These are phyloP conservation scores for Callyntrura sp. DNA, from an alignment of 2,888 invertebrate genomes.

Conservation along the genomic window DNA sequence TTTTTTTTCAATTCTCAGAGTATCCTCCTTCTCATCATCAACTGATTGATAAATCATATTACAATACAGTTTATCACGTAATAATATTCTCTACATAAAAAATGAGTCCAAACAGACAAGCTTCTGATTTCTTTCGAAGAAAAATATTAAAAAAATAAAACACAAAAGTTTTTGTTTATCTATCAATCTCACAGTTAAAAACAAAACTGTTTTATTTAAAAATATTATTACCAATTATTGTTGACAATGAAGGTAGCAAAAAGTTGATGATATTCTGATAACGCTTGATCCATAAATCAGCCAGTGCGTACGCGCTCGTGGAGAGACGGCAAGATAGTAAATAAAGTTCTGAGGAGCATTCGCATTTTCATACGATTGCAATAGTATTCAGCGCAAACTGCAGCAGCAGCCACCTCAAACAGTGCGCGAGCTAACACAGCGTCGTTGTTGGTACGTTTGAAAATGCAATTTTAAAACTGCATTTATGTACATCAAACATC, in stretches of 20 bases:
- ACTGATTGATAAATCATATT: not conserved
- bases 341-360: conserved; percentile 64
- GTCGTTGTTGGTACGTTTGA: not conserved
- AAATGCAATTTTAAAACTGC: conserved; percentile 41
- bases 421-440: not conserved
- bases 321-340: conserved; percentile 66
- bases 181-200: not conserved
- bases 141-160: too few relatives aligned
- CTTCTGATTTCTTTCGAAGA: not conserved
- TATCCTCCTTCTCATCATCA: not conserved
- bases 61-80: conserved; percentile 24
- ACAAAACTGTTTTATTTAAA: too few relatives aligned
- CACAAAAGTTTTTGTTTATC: not conserved
- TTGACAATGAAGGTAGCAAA: conserved; percentile 37
- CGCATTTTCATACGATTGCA: conserved; percentile 59
- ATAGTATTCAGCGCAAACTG: not conserved
- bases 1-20: conserved; percentile 13
- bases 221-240: conserved; percentile 45
- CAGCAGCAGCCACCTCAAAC: not conserved
- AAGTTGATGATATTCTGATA: conserved; percentile 17
- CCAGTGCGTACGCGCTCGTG: conserved; percentile 53
- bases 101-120: not conserved
- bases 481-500: not conserved
- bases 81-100: conserved; percentile 20
- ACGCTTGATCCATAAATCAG: conserved; percentile 58